Base-by-base conservation (phyloP, 2,113 vertebrate species). In the Lagopus muta region DNA sequence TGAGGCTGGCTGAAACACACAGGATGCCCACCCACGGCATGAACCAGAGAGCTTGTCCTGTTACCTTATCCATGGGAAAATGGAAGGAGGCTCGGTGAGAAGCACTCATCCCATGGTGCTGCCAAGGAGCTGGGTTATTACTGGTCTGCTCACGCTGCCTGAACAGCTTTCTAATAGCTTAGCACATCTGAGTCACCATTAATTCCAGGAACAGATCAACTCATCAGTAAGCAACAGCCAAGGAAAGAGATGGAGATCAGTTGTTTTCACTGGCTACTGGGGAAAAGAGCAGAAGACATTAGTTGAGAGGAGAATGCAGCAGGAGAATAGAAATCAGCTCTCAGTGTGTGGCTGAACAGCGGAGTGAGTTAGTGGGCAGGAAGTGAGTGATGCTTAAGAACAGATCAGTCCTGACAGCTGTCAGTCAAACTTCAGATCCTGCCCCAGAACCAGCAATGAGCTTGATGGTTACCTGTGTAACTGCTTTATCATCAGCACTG, bases 171-270 rank as follows among this genome's bases (percentile, higher is more conserved):
- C 58, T 25, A 10, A 16, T 1, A 55, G 18, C 5, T 57, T 1
- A 9, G 47, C 11, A 34, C 61, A 15, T 36, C 78, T 50, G 52
- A 79, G 36, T 6, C 52, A 16, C 4, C 0, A 0, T 9, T 43
- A n/a, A 28, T 21, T 27, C 34, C 71, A 61, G 62, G 47, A 72
- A 50, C 0, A 11, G 34, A 60, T 16, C 43, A 12, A 1, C 22
- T 38, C 2, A 73, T 84, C 45, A 24, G 28, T 54, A n/a, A 43
- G 34, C 42, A 36, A 60, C 2, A 38, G 57, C 57, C 76, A 70
- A 6, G 70, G 30, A 20, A 11, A 14, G 19, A 47, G 52, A 14
- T 3, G 69, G 45, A 5, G 45, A 43, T 3, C 36, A 3, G 3
- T 1, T 7, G 16, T 28, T 54, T 52, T 11, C 14, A 61, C 76